Percentiles rank a stretch among this genome's conserved stretches.
Evolutionary conservation across 2,797 vertebrate genomes (phyloP).

Genomic region (Columba guinea): DNA sequence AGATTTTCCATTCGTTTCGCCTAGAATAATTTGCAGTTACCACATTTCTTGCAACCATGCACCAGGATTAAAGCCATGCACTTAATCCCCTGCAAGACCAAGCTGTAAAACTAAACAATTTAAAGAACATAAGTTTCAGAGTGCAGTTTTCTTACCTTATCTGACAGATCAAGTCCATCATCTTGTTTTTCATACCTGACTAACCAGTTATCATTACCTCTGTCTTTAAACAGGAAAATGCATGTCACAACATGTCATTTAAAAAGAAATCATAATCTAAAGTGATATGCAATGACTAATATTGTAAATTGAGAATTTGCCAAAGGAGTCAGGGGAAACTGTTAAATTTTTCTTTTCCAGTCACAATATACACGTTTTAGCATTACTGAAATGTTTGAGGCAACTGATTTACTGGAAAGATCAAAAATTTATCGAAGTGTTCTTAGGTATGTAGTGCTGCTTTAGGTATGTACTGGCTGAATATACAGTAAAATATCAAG

Average conservation of each 20-base stretch:
- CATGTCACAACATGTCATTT: background rate
- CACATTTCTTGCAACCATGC: background rate
- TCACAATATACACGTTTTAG: background rate
- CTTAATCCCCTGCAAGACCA: background rate
- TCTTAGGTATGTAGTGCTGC: background rate
- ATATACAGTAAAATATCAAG: background rate
- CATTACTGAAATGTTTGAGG: background rate
- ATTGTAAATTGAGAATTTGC: background rate
- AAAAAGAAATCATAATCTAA: background rate
- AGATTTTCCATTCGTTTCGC: background rate
- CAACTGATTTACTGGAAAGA: background rate
- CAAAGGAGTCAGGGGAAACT: background rate
- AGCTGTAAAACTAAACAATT: background rate
- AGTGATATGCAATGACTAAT: background rate
- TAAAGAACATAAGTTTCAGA: background rate
- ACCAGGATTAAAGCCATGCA: background rate
- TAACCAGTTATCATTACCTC: constrained; percentile 98
- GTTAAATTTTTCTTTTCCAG: background rate
- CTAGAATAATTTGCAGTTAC: background rate
- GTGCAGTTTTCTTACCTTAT: constrained; percentile 78
- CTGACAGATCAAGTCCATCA: constrained; percentile 62
- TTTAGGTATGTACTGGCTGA: background rate
- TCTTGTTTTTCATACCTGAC: constrained; percentile 91
- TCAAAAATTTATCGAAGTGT: background rate
- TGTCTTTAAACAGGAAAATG: constrained; percentile 80